A percentile compares a stretch with the other conserved stretches of the same genome.
Evolutionary conservation across 2,113 vertebrate genomes (phyloP).

Genomic region (Nibea albiflora): DNA sequence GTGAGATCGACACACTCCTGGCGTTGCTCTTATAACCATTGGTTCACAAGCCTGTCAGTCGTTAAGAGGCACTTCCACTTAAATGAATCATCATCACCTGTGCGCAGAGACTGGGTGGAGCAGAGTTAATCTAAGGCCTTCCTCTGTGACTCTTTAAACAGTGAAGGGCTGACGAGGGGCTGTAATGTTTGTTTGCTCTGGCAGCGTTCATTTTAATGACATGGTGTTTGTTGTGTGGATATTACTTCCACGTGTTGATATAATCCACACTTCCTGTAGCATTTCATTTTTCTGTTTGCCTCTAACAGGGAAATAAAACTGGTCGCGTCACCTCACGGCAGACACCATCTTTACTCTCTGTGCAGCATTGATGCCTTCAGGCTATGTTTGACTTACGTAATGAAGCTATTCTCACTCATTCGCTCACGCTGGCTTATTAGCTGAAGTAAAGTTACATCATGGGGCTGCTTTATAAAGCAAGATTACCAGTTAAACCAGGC

Average conservation of each 20-base stretch:
- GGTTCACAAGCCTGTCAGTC: not conserved
- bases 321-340: too few species aligned
- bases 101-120: not conserved
- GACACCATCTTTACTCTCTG: too few species aligned
- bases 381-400: not conserved
- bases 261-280: too few species aligned
- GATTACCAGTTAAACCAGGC: not conserved
- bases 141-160: not conserved
- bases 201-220: not conserved
- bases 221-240: not conserved
- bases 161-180: not conserved
- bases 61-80: not conserved
- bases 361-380: not conserved
- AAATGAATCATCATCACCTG: not conserved
- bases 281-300: too few species aligned
- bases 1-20: not conserved
- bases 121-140: not conserved
- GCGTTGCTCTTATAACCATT: not conserved
- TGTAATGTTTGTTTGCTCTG: not conserved
- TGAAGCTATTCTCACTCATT: not conserved
- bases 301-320: too few species aligned
- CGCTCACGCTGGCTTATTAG: not conserved
- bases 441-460: not conserved
- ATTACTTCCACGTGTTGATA: not conserved
- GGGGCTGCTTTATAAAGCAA: not conserved